Conservation (phyloP, 92 coral and sea anemone genomes). For the Umimayanthus chanpuru region DNA sequence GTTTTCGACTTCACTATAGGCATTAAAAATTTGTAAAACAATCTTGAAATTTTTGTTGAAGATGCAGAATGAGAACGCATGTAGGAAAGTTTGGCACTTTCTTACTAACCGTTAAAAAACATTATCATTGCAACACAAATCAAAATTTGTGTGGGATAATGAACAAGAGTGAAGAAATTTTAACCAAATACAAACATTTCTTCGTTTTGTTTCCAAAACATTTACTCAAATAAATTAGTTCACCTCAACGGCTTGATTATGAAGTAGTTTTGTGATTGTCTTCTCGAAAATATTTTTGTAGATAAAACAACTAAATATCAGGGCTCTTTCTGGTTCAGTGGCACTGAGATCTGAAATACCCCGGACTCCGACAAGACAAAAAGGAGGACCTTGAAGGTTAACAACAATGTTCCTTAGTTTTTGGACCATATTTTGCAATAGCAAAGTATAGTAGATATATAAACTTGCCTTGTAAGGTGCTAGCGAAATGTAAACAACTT, state of each 20-base stretch:
- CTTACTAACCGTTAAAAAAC: neutral
- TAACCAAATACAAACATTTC: neutral
- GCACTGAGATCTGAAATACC: too few relatives aligned
- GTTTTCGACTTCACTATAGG: neutral
- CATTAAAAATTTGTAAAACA: neutral
- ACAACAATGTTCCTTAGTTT: too few relatives aligned
- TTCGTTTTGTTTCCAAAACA: neutral
- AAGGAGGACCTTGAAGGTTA: too few relatives aligned
- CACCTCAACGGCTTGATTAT: neutral
- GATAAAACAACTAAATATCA: too few relatives aligned
- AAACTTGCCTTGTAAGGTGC: too few relatives aligned
- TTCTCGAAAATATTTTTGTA: neutral
- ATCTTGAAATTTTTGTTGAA: neutral
- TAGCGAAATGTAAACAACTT: too few relatives aligned
- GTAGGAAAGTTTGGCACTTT: neutral
- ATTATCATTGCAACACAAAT: neutral
- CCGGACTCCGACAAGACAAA: too few relatives aligned
- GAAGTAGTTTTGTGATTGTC: neutral
- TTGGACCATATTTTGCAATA: too few relatives aligned
- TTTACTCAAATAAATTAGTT: neutral
- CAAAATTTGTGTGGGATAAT: neutral
- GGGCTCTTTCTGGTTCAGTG: too few relatives aligned
- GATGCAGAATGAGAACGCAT: neutral
- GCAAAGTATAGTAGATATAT: too few relatives aligned
- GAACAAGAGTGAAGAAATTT: too few relatives aligned